Evolutionary conservation across 2,797 vertebrate genomes (phyloP).

Genomic region (Esox masquinongy): DNA sequence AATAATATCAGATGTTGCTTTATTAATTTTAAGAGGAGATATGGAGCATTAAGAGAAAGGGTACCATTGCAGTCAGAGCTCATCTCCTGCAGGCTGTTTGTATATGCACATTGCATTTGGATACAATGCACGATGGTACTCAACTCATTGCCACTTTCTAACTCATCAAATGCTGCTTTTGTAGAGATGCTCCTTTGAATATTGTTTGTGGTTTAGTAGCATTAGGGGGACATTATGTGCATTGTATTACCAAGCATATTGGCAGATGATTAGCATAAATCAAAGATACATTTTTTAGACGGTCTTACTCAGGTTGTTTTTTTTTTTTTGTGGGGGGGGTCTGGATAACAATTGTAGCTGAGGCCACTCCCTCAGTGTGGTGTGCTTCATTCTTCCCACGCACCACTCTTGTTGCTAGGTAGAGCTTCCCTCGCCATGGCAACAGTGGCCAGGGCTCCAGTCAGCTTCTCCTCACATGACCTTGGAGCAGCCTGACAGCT

Average conservation of each 20-base stretch:
- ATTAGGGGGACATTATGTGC: neutral
- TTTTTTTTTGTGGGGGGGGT: neutral
- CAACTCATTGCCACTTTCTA: constrained; percentile 5
- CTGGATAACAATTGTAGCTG: neutral
- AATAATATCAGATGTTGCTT: neutral
- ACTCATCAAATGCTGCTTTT: neutral
- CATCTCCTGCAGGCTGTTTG: neutral
- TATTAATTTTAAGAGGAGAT: neutral
- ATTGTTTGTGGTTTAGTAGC: neutral
- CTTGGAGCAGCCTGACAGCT: constrained; percentile 53
- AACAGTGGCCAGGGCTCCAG: constrained; percentile 61
- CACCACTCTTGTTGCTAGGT: constrained; percentile 70
- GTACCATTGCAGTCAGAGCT: neutral
- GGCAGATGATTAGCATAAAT: neutral
- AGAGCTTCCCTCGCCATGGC: constrained; percentile 72
- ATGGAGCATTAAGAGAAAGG: neutral
- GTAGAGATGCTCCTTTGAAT: neutral
- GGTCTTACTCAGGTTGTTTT: neutral
- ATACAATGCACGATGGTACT: constrained; percentile 21
- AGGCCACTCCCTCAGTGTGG: constrained; percentile 7
- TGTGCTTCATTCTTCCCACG: constrained; percentile 23
- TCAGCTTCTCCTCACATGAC: constrained; percentile 70
- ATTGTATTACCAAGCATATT: neutral
- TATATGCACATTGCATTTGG: neutral
- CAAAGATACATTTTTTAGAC: neutral